Conservation (phyloP, 2,888 invertebrate species). For the Stenchaetothrips biformis region DNA sequence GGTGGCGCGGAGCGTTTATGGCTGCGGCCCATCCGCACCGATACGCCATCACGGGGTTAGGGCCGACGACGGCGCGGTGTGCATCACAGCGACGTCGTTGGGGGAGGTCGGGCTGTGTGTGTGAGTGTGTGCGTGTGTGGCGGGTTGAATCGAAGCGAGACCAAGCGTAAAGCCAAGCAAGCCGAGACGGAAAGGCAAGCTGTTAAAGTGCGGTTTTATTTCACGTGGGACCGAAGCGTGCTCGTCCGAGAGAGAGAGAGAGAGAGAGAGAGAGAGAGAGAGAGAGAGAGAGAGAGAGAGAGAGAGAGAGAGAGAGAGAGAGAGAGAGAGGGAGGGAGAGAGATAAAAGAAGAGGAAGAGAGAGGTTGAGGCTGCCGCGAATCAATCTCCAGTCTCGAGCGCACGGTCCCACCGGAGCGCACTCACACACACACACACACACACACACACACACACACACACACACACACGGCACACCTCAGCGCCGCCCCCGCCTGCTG, state of each 20-base stretch:
- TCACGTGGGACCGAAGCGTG: neutral
- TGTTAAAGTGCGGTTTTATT: slow-evolving; percentile 23
- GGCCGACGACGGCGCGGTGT: too few species aligned
- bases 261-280: neutral
- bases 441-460: neutral
- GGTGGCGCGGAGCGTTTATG: too few species aligned
- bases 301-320: neutral
- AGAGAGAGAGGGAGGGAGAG: too few species aligned
- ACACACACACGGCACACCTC: neutral
- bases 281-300: too few species aligned
- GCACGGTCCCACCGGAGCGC: neutral
- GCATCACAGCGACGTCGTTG: too few species aligned
- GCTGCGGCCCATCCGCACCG: too few species aligned
- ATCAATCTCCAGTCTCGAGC: neutral
- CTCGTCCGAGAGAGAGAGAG: neutral
- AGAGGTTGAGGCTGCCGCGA: neutral
- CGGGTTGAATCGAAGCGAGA: too few species aligned
- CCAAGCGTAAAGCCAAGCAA: too few species aligned
- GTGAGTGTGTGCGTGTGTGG: too few species aligned
- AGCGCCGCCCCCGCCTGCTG: neutral
- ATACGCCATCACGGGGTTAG: too few species aligned
- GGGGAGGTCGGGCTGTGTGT: too few species aligned
- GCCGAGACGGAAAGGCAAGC: neutral
- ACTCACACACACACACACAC: neutral
- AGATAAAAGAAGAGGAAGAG: too few species aligned